Conservation (phyloP, 2,888 invertebrate genomes). For the Drosophila paramelanica region DNA sequence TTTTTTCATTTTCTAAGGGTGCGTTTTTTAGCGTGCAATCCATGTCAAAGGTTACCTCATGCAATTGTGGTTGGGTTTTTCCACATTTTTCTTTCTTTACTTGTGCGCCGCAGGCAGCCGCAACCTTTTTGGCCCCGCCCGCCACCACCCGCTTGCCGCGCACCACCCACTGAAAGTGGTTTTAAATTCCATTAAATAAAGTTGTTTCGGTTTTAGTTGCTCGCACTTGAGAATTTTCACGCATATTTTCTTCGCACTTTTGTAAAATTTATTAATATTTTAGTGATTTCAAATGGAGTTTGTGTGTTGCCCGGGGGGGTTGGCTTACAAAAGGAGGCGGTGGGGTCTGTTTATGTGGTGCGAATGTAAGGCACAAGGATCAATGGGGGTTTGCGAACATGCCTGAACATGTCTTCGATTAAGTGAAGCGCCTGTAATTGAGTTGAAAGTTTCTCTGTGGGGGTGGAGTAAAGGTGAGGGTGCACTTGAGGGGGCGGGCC, state of each 20-base stretch:
- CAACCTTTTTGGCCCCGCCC: slow-evolving; percentile 33
- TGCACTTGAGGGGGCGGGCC: neutral
- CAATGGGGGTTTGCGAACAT: slow-evolving; percentile 9
- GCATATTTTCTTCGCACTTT: slow-evolving; percentile 83
- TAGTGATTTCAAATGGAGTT: slow-evolving; percentile 81
- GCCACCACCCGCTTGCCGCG: slow-evolving; percentile 39
- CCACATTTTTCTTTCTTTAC: slow-evolving; percentile 11
- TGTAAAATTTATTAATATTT: slow-evolving; percentile 83
- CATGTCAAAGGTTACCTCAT: slow-evolving; percentile 78
- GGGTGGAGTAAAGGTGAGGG: neutral
- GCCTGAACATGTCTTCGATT: slow-evolving; percentile 27
- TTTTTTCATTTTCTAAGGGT: slow-evolving; percentile 46
- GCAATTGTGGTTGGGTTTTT: slow-evolving; percentile 72
- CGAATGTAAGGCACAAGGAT: no score
- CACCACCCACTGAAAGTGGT: slow-evolving; percentile 68
- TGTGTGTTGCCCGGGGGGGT: slow-evolving; percentile 59
- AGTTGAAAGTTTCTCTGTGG: slow-evolving; percentile 27
- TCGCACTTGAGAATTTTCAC: slow-evolving; percentile 72
- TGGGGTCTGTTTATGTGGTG: no score
- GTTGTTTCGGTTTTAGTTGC: slow-evolving; percentile 71
- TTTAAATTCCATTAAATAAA: slow-evolving; percentile 84
- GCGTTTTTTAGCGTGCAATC: slow-evolving; percentile 25
- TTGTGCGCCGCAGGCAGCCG: slow-evolving; percentile 63
- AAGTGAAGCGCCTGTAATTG: slow-evolving; percentile 64
- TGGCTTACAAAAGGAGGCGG: neutral